Percentiles rank a stretch among this genome's conserved stretches.
phyloP scores from a whole-genome alignment of 2,888 invertebrate genomes.

The Atherix ibis region DNA sequence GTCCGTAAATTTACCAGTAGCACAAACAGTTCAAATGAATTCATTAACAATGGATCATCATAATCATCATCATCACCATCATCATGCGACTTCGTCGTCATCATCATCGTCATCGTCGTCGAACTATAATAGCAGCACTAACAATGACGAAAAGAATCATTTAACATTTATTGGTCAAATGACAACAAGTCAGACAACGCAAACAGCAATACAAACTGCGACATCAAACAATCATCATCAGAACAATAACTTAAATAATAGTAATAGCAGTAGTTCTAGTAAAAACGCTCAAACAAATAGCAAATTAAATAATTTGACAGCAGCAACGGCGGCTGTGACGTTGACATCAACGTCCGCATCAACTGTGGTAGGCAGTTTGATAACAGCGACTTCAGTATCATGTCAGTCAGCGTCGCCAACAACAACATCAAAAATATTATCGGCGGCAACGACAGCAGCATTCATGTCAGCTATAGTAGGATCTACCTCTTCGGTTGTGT shows the following conservation, averaged over 20 bases:
- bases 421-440: too few relatives aligned
- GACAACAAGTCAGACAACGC: conserved; percentile 11
- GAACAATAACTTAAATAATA: conserved; percentile 15
- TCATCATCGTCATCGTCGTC: too few relatives aligned
- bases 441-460: too few relatives aligned
- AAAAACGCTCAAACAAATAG: conserved; percentile 17
- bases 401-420: too few relatives aligned
- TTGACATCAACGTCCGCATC: too few relatives aligned
- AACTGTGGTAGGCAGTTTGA: too few relatives aligned
- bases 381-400: conserved; percentile 4
- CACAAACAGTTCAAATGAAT: conserved; percentile 16
- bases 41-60: conserved; percentile 13
- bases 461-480: too few relatives aligned
- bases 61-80: conserved; percentile 11
- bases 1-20: conserved; percentile 8
- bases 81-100: conserved; percentile 9
- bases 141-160: conserved; percentile 19
- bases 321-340: conserved; percentile 4
- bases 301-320: conserved; percentile 11
- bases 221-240: conserved; percentile 7
- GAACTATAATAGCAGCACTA: too few relatives aligned
- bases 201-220: conserved; percentile 9
- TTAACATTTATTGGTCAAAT: conserved; percentile 15
- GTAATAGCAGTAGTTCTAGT: conserved; percentile 16
- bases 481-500: too few relatives aligned